phyloP scores from a whole-genome alignment of 92 coral and sea anemone species.

The Anthopleura xanthogrammica region DNA sequence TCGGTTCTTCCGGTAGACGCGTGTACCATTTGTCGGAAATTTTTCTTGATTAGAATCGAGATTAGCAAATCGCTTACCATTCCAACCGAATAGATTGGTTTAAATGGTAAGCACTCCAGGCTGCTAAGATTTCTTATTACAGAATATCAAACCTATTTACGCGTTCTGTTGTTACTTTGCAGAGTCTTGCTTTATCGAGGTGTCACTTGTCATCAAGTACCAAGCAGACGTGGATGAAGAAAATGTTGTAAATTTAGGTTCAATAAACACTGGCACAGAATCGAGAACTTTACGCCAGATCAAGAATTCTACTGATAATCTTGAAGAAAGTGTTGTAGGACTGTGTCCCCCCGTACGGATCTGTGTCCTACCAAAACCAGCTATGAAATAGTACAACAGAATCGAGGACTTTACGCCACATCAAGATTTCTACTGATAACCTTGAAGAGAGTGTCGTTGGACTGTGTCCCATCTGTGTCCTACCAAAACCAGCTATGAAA shows the following conservation, averaged over 20 bases:
- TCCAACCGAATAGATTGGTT: too few species aligned
- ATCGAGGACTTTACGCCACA: background rate
- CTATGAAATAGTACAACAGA: background rate
- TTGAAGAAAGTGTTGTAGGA: conserved; percentile 77
- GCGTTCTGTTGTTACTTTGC: background rate
- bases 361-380: conserved; percentile 85
- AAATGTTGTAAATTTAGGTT: conserved; percentile 51
- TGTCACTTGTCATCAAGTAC: conserved; percentile 81
- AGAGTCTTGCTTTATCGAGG: conserved; percentile 89
- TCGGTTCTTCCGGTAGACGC: too few species aligned
- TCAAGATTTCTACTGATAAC: too few species aligned
- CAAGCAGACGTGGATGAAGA: conserved; percentile 83
- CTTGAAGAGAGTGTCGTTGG: conserved; percentile 38
- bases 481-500: conserved; percentile 66
- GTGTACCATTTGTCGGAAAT: too few species aligned
- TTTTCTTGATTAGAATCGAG: too few species aligned
- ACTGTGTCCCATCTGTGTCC: conserved; percentile 78
- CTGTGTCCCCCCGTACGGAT: conserved; percentile 88
- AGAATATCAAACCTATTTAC: background rate
- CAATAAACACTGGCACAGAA: conserved; percentile 33
- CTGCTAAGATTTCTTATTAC: background rate
- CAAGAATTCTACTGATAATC: conserved; percentile 75
- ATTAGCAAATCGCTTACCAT: too few species aligned
- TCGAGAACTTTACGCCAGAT: conserved; percentile 53
- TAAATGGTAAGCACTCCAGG: too few species aligned